Percentiles rank a stretch among this genome's conserved stretches.
phyloP scores from a whole-genome alignment of 2,113 vertebrate genomes.

The Cochlearius cochlearius region DNA sequence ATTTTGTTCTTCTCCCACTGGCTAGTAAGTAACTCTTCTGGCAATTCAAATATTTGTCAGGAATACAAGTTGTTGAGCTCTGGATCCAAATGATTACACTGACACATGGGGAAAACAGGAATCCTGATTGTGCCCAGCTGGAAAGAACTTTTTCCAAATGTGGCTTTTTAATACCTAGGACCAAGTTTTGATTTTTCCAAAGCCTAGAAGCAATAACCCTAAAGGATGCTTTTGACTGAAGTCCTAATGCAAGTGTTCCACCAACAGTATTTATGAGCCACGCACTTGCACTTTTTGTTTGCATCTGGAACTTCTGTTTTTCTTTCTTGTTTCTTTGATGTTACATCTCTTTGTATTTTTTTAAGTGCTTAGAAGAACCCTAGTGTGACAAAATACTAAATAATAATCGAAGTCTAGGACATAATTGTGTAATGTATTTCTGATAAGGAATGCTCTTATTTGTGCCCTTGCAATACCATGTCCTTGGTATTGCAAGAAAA shows the following conservation, averaged over 20 bases:
- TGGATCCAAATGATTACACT: not conserved
- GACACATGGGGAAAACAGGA: not conserved
- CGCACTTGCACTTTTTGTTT: not conserved
- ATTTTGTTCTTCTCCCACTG: not conserved
- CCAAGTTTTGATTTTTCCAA: not conserved
- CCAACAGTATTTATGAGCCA: not conserved
- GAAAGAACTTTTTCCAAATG: not conserved
- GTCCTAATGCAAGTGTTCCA: not conserved
- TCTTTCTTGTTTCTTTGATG: not conserved
- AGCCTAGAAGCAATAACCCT: not conserved
- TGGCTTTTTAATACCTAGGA: not conserved
- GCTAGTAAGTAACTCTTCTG: not conserved
- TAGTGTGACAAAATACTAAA: not conserved
- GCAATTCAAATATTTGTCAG: not conserved
- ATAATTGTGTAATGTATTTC: not conserved
- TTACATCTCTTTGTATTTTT: not conserved
- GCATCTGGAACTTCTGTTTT: not conserved
- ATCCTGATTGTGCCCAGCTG: not conserved
- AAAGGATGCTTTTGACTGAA: not conserved
- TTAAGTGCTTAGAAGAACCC: not conserved
- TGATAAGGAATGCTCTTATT: not conserved
- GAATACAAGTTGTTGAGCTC: not conserved
- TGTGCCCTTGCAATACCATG: not conserved
- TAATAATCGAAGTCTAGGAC: not conserved
- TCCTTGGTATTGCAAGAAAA: not conserved